Conservation (phyloP, 2,113 vertebrate genomes). For the Dicrurus megarhynchus region DNA sequence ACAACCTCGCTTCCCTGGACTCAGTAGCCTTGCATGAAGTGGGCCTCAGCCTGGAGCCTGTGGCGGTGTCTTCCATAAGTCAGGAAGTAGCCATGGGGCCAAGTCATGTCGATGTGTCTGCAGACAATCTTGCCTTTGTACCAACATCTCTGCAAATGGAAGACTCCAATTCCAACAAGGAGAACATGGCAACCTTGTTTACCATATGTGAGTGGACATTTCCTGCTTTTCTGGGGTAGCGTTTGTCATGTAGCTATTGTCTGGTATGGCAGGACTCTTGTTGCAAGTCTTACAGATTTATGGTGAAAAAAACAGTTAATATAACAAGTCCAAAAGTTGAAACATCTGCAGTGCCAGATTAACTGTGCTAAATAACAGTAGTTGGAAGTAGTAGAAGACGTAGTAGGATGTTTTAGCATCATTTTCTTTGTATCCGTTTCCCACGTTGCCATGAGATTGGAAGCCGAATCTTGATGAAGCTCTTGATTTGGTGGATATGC, state of each 20-base stretch:
- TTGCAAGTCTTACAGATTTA: background rate
- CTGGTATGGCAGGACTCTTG: background rate
- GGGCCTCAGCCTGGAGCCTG: constrained; percentile 88
- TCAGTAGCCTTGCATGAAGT: constrained; percentile 89
- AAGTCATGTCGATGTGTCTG: constrained; percentile 79
- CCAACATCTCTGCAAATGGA: constrained; percentile 91
- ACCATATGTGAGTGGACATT: constrained; percentile 88
- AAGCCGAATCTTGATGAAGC: background rate
- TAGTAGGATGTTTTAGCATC: background rate
- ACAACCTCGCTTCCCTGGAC: constrained; percentile 86
- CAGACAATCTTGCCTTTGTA: constrained; percentile 91
- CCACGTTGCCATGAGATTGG: background rate
- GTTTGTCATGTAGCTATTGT: background rate
- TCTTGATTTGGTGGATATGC: background rate
- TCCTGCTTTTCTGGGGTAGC: background rate
- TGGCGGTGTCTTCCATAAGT: constrained; percentile 90
- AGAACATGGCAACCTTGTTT: constrained; percentile 90
- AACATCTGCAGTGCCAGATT: background rate
- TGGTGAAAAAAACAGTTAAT: background rate
- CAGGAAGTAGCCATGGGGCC: constrained; percentile 90
- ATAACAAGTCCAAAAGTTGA: background rate
- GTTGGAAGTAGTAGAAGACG: background rate
- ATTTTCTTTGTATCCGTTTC: background rate
- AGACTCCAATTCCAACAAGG: constrained; percentile 92
- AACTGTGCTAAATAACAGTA: background rate